Evolutionary conservation across 2,888 invertebrate species (phyloP), one percentile per base, ranked within the genome.

Genomic region (Chorisops tibialis): DNA sequence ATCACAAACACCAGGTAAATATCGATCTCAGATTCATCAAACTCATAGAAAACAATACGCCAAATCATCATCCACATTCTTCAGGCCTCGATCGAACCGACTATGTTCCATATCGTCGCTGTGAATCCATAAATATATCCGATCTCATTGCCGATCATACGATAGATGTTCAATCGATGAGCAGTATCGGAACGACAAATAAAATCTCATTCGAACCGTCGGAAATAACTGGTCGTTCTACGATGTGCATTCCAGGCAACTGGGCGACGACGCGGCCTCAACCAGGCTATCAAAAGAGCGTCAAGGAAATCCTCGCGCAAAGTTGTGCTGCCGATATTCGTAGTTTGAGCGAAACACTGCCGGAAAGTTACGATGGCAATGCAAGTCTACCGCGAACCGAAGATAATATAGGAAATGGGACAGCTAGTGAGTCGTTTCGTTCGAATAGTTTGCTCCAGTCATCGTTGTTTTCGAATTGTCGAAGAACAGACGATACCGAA

Each of bases 211-310:
- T 77, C 65, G 74, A 76, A 51, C 76, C 77, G 1, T 70, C 68
- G 0, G 77, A 78, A 64, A 77, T 78, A 7, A 77, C 76, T 0
- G 78, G 74, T 0, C 71, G 78, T 7, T 77, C 78, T 1, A 78
- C 77, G 0, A 68, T 72, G 2, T 72, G 73, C 43, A 49, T 39
- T n/a, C 37, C 58, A 16, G n/a, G n/a, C n/a, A n/a, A n/a, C n/a
- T n/a, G n/a, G n/a, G 18, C 21, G 39, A 19, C 4, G 1, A 38
- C 14, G 7, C 37, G 12, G 6, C 9, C 19, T n/a, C 6, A 21
- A n/a, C 16, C 4, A 14, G 38, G 14, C 3, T 18, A 47, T 12
- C n/a, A 5, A 22, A 24, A 12, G 4, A 60, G 39, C 30, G 60
- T 60, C 2, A 49, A 60, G n/a, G 60, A 60, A n/a, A 77, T 78